Evolutionary conservation across 1,140 invertebrate species (phyloP), one percentile per base, ranked within the genome.

Genomic region (Cyrtorhinus lividipennis): DNA sequence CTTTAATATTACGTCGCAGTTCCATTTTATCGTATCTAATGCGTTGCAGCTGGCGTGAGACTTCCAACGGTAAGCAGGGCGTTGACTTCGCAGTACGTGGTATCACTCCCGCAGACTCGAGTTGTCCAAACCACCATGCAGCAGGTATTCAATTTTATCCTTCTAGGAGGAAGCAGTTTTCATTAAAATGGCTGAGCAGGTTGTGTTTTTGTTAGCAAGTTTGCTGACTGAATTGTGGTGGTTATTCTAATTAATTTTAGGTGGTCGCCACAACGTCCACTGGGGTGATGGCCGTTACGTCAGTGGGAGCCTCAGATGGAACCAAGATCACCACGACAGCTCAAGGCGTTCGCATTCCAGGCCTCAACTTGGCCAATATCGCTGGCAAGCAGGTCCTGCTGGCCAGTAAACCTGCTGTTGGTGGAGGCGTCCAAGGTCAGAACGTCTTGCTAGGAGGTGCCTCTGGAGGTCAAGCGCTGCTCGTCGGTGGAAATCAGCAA

Each of bases 341-440:
- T 48, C 65, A 62, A 13, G 67, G 67, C 24, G 48, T 81, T 0
- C 77, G 79, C 20, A 76, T 74, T 8, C 69, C 73, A 10, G 75
- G 75, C 61, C 67, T 77, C n/a, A 78, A 77, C 69, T 66, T 78
- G 46, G 73, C 81, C 0, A 79, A 81, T 61, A 72, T 83, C 1
- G 78, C 78, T 20, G 83, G 83, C 0, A 85, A 85, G 67, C 83
- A 81, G 2, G 77, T 84, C 12, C 74, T 84, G 10, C 69, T 84
- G 3, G 79, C 81, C 0, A 80, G 79, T 62, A 74, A 80, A 67
- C 65, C 68, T 26, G 64, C 66, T 44, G 18, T 24, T 56, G 53
- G 30, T 18, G 20, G 26, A 13, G 46, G 59, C 8, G 24, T 64
- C 25, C 67, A 69, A 27, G 61, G 63, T 8, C 68, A 68, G 63